A percentile compares a stretch with the other conserved stretches of the same genome.
Evolutionary conservation across 2,888 invertebrate species (phyloP).

Genomic region (Cephonodes hylas): DNA sequence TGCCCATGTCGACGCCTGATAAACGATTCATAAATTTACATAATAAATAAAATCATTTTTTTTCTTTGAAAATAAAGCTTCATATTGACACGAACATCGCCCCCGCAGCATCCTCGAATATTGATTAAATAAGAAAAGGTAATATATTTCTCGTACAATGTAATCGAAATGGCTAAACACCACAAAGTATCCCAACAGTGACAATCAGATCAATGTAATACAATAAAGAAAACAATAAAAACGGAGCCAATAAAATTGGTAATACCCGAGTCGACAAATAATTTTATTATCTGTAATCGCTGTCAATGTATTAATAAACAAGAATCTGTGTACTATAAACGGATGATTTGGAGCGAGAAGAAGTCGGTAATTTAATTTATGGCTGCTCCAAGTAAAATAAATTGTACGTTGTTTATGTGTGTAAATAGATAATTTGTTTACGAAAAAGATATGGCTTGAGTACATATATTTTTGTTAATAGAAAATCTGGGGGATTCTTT

Average conservation of each 20-base stretch:
- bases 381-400: not conserved
- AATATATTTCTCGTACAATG: too few species aligned
- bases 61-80: too few species aligned
- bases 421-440: not conserved
- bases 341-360: not conserved
- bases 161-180: too few species aligned
- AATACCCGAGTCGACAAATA: not conserved
- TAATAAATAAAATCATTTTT: too few species aligned
- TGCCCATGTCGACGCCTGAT: not conserved
- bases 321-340: not conserved
- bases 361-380: not conserved
- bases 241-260: not conserved
- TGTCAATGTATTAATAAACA: not conserved
- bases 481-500: too few species aligned
- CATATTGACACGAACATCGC: too few species aligned
- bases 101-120: too few species aligned
- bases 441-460: too few species aligned
- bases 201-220: not conserved
- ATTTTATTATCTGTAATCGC: conserved; percentile 1
- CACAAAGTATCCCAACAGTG: not conserved
- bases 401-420: not conserved
- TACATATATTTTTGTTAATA: too few species aligned
- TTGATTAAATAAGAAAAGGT: too few species aligned
- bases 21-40: not conserved
- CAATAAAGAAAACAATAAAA: not conserved